Evolutionary conservation across 2,797 vertebrate genomes (phyloP), one percentile per base, ranked within the genome.

Genomic region (Oreortyx pictus): DNA sequence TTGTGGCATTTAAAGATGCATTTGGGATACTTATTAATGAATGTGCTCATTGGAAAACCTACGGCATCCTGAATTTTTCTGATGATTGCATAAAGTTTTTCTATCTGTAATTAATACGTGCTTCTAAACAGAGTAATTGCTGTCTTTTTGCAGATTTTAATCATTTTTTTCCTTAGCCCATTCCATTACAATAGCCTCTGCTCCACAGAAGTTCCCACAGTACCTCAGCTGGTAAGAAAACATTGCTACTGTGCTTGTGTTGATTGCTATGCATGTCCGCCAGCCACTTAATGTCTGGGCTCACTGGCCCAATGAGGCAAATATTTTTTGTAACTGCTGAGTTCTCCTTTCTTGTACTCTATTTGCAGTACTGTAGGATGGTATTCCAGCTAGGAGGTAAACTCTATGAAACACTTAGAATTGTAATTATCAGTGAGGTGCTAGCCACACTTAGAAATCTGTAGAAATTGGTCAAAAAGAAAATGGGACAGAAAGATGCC

Each of bases 1-100:
- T 94, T 89, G 80, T 68, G 82, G 54, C 57, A 89, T 77, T 89
- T 90, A 82, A 92, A 87, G 43, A 87, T 92, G 68, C 23, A 83
- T 88, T 90, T 88, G 70, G 31, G n/a, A 25, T 87, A 91, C 62
- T 89, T 87, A 83, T 89, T 94, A 68, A 92, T 78, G 62, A 39
- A 83, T 83, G 66, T 78, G n/a, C 14, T 75, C 81, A 62, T 41
- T 52, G 35, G 88, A 62, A 78, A 93, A 39, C 12, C 72, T 88
- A 75, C 25, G 61, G 8, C 25, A 56, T 70, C 41, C 41, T 92
- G 67, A 89, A 57, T 86, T 83, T 79, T 93, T 95, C 77, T 86
- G 41, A 33, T 54, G 47, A 81, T 7, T 86, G 39, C 47, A 47
- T 27, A 65, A 41, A 59, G 22, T 7, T 47, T 79, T 92, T 77